Percentiles rank a stretch among this genome's conserved stretches.
Evolutionary conservation across 2,888 invertebrate species (phyloP).

Genomic region (Tuberolachnus salignus): DNA sequence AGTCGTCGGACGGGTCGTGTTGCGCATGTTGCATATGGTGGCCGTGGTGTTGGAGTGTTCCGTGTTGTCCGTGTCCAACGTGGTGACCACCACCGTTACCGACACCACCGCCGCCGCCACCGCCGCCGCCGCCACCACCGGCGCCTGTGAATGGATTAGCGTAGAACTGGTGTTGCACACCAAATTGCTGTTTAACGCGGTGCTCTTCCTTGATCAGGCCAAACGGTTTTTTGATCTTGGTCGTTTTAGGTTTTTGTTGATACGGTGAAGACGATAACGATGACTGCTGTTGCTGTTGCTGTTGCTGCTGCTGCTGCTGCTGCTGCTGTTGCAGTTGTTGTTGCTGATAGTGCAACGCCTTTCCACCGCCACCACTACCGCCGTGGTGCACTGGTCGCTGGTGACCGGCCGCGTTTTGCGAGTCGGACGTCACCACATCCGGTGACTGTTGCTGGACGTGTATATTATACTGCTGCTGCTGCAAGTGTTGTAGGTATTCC

Average conservation of each 20-base stretch:
- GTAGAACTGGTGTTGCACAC: conserved; percentile 39
- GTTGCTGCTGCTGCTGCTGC: conserved; percentile 4
- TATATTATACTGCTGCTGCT: conserved; percentile 29
- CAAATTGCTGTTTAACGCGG: conserved; percentile 46
- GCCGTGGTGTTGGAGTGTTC: neutral
- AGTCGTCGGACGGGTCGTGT: conserved; percentile 21
- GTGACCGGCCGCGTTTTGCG: conserved; percentile 33
- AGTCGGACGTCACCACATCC: neutral
- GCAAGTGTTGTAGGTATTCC: conserved; percentile 47
- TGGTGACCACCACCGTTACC: neutral
- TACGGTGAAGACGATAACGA: neutral
- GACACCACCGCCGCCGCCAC: neutral
- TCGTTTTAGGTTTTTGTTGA: conserved; percentile 27
- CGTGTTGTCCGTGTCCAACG: neutral
- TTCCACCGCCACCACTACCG: neutral
- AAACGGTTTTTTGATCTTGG: conserved; percentile 44
- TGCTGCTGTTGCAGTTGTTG: neutral
- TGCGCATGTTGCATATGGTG: conserved; percentile 5
- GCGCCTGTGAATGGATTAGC: neutral
- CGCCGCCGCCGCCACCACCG: neutral
- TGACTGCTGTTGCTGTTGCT: neutral
- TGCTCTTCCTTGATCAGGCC: conserved; percentile 33
- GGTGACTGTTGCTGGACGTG: conserved; percentile 17
- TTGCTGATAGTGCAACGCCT: conserved; percentile 18
- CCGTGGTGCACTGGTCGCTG: conserved; percentile 25